These are phyloP conservation scores for Tauraco erythrolophus DNA, from an alignment of 2,113 vertebrate species.

Conservation along the genomic window DNA sequence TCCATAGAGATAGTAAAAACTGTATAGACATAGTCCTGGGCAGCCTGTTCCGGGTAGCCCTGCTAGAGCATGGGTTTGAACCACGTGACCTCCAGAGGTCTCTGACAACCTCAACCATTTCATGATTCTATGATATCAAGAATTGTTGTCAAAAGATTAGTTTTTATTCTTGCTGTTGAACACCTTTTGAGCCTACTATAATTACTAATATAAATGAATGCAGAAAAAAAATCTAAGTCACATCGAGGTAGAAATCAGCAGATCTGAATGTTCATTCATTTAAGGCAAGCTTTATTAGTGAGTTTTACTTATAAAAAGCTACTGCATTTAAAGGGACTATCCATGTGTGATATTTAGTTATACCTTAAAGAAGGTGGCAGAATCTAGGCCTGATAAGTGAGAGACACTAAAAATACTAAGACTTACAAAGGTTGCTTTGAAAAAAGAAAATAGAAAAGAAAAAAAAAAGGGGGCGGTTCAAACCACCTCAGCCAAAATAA, in stretches of 20 bases:
- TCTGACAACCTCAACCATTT: background rate
- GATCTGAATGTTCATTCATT: background rate
- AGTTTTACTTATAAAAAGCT: background rate
- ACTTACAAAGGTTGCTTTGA: background rate
- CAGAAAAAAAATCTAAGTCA: background rate
- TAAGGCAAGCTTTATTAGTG: background rate
- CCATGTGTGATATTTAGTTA: background rate
- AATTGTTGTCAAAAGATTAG: background rate
- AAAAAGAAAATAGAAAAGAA: background rate
- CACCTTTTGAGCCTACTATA: background rate
- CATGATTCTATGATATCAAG: background rate
- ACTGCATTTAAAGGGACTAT: background rate
- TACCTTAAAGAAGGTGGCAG: background rate
- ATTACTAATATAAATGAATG: background rate
- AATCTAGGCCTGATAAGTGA: background rate
- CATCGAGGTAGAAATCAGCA: accelerated
- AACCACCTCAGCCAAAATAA: too few species aligned
- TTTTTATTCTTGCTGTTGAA: background rate
- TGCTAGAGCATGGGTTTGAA: background rate
- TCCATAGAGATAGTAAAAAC: background rate
- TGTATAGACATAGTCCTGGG: background rate
- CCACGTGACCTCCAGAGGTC: background rate
- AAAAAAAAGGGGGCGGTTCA: too few species aligned
- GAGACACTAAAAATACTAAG: background rate
- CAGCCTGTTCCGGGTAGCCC: background rate